Conservation (phyloP, 1,140 invertebrate species). For the Patella vulgata region DNA sequence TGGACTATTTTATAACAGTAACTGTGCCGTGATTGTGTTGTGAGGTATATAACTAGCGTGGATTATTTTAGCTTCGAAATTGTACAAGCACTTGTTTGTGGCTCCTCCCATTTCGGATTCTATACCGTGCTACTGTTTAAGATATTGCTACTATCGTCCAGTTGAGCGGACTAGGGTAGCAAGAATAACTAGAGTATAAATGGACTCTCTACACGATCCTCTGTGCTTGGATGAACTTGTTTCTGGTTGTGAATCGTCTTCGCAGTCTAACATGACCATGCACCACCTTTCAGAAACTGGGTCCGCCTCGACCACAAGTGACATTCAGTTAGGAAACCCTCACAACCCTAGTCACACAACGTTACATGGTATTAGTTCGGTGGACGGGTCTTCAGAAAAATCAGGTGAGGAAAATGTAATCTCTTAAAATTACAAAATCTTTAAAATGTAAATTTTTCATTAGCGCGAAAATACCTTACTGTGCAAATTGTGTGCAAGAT, state of each 20-base stretch:
- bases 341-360: constrained; percentile 2
- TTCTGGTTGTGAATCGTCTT: constrained; percentile 31
- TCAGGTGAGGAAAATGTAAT: constrained; percentile 13
- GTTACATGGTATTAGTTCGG: constrained; percentile 1
- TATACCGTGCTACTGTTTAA: no score
- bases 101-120: no score
- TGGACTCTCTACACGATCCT: constrained; percentile 55
- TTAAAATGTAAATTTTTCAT: background rate
- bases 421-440: constrained; percentile 2
- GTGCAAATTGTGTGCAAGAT: no score
- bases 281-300: constrained; percentile 23
- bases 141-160: no score
- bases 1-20: background rate
- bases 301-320: constrained; percentile 4
- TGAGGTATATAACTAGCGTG: no score
- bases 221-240: constrained; percentile 57
- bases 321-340: background rate
- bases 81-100: no score
- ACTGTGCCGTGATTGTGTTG: no score
- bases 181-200: constrained; percentile 23
- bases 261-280: constrained; percentile 20
- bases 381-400: constrained; percentile 6
- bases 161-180: no score
- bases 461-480: background rate
- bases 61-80: no score